Percentiles rank a stretch among this genome's conserved stretches.
These are phyloP conservation scores for Sepioteuthis lessoniana DNA, from an alignment of 2,888 invertebrate species.

Conservation along the genomic window DNA sequence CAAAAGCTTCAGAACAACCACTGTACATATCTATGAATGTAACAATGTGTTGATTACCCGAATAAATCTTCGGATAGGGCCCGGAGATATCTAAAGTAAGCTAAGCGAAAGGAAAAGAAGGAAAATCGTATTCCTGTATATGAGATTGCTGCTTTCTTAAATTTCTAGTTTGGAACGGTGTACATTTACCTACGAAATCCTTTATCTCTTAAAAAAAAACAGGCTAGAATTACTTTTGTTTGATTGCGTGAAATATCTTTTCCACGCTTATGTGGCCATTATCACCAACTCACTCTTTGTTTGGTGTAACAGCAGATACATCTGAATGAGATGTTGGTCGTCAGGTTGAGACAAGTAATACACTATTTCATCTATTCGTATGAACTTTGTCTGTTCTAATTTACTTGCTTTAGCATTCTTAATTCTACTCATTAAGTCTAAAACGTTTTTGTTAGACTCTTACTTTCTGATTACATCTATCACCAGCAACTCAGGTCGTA, in stretches of 20 bases:
- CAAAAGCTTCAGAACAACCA: background rate
- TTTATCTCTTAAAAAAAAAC: background rate
- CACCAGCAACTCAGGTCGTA: background rate
- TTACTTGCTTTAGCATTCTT: too few species aligned
- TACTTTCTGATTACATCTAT: too few species aligned
- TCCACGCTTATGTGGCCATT: background rate
- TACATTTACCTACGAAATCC: background rate
- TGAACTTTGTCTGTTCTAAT: background rate
- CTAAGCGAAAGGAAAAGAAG: background rate
- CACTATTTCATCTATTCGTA: background rate
- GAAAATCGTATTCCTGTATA: too few species aligned
- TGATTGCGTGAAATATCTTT: background rate
- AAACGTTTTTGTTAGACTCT: too few species aligned
- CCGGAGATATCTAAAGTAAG: too few species aligned
- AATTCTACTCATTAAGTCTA: too few species aligned
- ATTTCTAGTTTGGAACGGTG: background rate
- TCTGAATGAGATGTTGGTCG: background rate
- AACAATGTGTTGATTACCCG: background rate
- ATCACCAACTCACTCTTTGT: background rate
- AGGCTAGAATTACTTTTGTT: background rate
- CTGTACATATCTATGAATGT: background rate
- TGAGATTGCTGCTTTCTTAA: background rate
- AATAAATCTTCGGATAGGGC: too few species aligned
- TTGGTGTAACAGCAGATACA: background rate
- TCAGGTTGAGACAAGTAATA: background rate